Evolutionary conservation across 1,140 invertebrate genomes (phyloP).

Genomic region (Pygmarrhopalites habei): DNA sequence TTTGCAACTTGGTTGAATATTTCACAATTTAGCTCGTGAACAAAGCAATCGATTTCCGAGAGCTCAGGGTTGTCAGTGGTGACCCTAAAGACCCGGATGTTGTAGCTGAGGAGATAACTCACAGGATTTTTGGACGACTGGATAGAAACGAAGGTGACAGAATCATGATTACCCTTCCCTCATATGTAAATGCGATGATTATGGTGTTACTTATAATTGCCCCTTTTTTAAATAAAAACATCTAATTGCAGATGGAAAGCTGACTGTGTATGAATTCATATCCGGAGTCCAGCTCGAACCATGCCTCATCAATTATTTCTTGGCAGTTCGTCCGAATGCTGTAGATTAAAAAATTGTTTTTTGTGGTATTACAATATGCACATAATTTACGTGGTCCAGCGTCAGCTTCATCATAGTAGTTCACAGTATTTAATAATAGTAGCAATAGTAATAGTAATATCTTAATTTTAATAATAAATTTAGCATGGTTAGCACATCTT

Average conservation of each 20-base stretch:
- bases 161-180: no score
- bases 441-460: no score
- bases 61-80: background rate
- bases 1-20: no score
- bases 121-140: background rate
- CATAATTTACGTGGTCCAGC: no score
- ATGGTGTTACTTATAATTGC: no score
- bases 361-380: no score
- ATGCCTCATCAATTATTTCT: constrained; percentile 1
- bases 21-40: background rate
- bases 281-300: background rate
- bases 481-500: background rate
- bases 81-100: background rate
- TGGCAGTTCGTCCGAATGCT: background rate
- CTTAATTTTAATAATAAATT: background rate
- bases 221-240: no score
- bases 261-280: constrained; percentile 7
- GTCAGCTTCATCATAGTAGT: background rate
- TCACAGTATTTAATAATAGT: background rate
- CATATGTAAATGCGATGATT: no score
- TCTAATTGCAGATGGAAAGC: no score
- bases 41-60: background rate
- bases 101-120: background rate
- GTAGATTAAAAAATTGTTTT: no score
- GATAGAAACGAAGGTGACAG: constrained; percentile 7